Conservation (phyloP, 2,113 vertebrate species). For the Lontra canadensis region DNA sequence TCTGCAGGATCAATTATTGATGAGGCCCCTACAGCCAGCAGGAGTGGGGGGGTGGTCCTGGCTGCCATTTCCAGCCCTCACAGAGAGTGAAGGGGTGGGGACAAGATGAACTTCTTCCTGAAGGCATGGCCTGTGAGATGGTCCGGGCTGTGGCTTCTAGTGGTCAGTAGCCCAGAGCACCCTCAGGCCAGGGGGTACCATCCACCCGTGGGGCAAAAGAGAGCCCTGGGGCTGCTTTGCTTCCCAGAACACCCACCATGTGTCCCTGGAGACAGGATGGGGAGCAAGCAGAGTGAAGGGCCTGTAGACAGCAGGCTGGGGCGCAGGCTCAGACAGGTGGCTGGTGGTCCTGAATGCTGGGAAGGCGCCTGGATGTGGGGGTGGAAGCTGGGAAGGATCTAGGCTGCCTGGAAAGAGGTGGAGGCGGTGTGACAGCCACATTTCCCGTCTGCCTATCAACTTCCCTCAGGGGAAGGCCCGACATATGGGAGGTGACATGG, state of each 20-base stretch:
- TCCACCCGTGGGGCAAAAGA: not conserved
- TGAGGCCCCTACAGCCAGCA: not conserved
- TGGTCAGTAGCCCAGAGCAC: not conserved
- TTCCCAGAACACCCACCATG: not conserved
- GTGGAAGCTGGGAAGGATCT: not conserved
- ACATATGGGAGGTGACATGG: slow-evolving; percentile 36
- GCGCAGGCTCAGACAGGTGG: not conserved
- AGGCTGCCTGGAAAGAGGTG: not conserved
- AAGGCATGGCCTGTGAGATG: not conserved
- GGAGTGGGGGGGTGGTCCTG: not conserved
- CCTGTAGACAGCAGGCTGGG: not conserved
- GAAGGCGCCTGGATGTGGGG: not conserved
- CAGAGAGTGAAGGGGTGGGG: not conserved
- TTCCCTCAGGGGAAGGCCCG: not conserved
- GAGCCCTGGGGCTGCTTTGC: not conserved
- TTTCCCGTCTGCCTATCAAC: not conserved
- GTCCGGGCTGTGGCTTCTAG: not conserved
- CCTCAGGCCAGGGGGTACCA: not conserved
- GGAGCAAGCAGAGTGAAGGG: not conserved
- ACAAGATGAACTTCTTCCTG: not conserved
- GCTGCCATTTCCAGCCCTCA: not conserved
- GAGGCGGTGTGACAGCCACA: not conserved
- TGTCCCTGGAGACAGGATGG: not conserved
- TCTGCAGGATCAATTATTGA: slow-evolving; percentile 35
- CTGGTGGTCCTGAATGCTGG: not conserved